phyloP scores from a whole-genome alignment of 2,797 vertebrate genomes.

The Kryptopterus vitreolus region DNA sequence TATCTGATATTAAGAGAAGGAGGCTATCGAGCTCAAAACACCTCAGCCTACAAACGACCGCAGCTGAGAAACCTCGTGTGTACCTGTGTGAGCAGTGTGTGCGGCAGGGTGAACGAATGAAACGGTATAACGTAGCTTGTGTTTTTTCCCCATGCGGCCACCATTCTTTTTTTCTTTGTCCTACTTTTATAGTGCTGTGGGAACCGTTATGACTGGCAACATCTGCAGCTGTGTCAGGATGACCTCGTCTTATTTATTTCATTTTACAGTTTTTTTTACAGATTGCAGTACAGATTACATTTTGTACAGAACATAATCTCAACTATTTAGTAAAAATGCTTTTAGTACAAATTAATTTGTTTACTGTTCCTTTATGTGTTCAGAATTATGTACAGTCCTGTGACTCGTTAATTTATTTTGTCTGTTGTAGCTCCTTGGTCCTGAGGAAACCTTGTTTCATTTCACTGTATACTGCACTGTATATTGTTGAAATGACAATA shows the following conservation, averaged over 20 bases:
- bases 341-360: too few species aligned
- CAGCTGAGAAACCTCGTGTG: constrained; percentile 36
- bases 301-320: neutral
- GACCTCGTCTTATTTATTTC: neutral
- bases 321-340: neutral
- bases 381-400: too few species aligned
- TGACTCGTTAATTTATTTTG: too few species aligned
- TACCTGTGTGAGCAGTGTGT: constrained; percentile 40
- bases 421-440: too few species aligned
- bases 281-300: too few species aligned
- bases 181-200: neutral
- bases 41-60: constrained; percentile 36
- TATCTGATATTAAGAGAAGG: neutral
- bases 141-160: neutral
- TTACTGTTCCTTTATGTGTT: too few species aligned
- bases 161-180: neutral
- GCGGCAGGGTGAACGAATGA: neutral
- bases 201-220: neutral
- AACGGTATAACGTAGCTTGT: neutral
- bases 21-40: neutral
- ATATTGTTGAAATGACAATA: too few species aligned
- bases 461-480: too few species aligned
- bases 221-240: neutral
- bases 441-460: too few species aligned
- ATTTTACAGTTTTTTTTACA: neutral